Evolutionary conservation across 2,888 invertebrate genomes (phyloP).

Genomic region (Dorcus parallelipipedus): DNA sequence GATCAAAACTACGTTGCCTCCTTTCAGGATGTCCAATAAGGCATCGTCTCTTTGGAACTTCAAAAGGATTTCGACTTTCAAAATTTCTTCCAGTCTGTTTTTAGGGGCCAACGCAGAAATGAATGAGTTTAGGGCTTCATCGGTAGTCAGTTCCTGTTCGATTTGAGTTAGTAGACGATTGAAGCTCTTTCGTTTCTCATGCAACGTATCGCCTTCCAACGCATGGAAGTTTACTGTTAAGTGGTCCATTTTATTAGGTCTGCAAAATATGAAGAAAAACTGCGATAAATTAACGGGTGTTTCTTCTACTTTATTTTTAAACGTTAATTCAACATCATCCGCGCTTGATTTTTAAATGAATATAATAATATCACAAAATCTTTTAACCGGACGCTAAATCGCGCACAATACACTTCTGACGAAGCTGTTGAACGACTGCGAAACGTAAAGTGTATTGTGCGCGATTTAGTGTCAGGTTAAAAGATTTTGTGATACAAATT

Average conservation of each 20-base stretch:
- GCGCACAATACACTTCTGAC: no score
- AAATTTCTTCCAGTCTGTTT: slow-evolving; percentile 16
- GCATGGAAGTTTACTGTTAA: slow-evolving; percentile 9
- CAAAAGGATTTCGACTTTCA: slow-evolving; percentile 16
- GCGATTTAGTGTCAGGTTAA: no score
- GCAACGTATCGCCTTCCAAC: slow-evolving; percentile 4
- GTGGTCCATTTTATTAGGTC: not conserved
- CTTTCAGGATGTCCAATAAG: slow-evolving; percentile 14
- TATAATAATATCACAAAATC: no score
- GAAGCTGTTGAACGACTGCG: no score
- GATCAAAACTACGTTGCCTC: slow-evolving; percentile 11
- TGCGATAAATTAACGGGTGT: no score
- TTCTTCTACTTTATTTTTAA: no score
- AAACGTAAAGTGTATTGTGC: no score
- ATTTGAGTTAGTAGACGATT: slow-evolving; percentile 7
- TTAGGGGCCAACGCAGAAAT: slow-evolving; percentile 8
- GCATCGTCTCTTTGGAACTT: slow-evolving; percentile 11
- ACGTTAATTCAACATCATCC: no score
- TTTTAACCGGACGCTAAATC: no score
- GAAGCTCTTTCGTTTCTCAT: slow-evolving; percentile 14
- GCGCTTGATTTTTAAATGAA: no score
- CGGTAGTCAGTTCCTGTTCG: not conserved
- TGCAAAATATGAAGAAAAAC: no score
- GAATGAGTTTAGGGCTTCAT: slow-evolving; percentile 6
- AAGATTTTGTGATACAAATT: no score